phyloP scores from a whole-genome alignment of 2,888 invertebrate species.

The Meliscaeva auricollis region DNA sequence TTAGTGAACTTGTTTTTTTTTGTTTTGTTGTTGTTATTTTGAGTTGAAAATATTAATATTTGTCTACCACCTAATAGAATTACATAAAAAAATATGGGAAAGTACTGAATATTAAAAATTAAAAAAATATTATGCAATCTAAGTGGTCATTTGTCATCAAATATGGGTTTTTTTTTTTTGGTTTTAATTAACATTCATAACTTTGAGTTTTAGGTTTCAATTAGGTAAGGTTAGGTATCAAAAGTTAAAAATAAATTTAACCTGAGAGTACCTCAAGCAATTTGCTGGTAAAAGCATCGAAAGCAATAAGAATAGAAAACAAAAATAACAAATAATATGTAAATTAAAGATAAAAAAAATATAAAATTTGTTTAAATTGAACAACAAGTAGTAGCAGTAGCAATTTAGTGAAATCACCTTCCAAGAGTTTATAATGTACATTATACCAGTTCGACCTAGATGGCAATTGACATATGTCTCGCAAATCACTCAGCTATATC shows the following conservation, averaged over 20 bases:
- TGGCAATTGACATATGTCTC: slow-evolving; percentile 67
- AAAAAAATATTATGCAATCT: slow-evolving; percentile 20
- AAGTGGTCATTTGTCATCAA: slow-evolving; percentile 9
- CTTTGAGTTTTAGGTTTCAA: background rate
- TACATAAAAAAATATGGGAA: too few species aligned
- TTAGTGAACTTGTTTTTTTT: slow-evolving; percentile 6
- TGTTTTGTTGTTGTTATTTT: background rate
- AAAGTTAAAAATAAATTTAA: background rate
- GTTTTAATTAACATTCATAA: too few species aligned
- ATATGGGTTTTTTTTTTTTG: background rate
- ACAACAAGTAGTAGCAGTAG: slow-evolving; percentile 2
- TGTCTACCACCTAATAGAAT: slow-evolving; percentile 18
- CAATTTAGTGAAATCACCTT: slow-evolving; percentile 42
- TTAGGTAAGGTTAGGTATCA: background rate
- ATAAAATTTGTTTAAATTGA: slow-evolving; percentile 17
- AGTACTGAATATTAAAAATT: slow-evolving; percentile 14
- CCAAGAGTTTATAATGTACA: background rate
- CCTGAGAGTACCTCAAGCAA: too few species aligned
- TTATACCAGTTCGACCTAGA: slow-evolving; percentile 48
- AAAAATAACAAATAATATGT: background rate
- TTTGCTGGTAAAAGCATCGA: too few species aligned
- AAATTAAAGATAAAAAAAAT: slow-evolving; percentile 4
- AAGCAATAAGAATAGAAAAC: background rate
- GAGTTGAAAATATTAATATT: slow-evolving; percentile 16
- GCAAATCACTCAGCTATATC: slow-evolving; percentile 59